A percentile compares a stretch with the other conserved stretches of the same genome.
Evolutionary conservation across 2,888 invertebrate genomes (phyloP).

Genomic region (Alviniconcha strummeri): DNA sequence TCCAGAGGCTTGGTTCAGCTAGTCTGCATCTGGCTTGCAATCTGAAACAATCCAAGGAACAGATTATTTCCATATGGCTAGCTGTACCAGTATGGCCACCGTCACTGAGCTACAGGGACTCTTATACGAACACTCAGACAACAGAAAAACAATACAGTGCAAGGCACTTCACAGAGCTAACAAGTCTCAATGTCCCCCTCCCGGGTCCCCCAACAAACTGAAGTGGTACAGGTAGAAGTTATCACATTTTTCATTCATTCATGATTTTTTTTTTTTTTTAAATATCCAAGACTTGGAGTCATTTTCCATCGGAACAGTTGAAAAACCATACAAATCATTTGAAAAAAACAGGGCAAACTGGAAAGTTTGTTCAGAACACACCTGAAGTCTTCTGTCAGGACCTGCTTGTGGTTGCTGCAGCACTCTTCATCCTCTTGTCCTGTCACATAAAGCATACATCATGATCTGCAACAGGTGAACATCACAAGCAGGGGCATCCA

Average conservation of each 20-base stretch:
- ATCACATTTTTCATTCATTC: neutral
- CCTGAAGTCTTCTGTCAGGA: conserved; percentile 31
- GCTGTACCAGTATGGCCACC: no score
- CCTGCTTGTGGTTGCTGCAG: conserved; percentile 31
- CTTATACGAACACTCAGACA: neutral
- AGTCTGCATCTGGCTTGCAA: no score
- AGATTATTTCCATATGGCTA: no score
- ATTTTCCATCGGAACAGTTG: neutral
- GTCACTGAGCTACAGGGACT: neutral
- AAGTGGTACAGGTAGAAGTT: neutral
- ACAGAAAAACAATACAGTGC: neutral
- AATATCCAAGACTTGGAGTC: neutral
- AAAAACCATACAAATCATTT: no score
- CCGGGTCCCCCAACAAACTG: neutral
- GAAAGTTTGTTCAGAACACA: no score
- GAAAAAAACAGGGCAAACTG: no score
- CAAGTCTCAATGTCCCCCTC: no score
- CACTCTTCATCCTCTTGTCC: conserved; percentile 37
- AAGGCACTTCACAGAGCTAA: no score
- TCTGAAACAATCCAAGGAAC: no score
- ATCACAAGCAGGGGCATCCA: no score
- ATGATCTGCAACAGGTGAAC: no score
- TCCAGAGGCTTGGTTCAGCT: no score
- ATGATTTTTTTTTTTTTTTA: neutral
- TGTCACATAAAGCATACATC: conserved; percentile 2